Conservation (phyloP, 2,888 invertebrate species). For the Stegophylla sp. region DNA sequence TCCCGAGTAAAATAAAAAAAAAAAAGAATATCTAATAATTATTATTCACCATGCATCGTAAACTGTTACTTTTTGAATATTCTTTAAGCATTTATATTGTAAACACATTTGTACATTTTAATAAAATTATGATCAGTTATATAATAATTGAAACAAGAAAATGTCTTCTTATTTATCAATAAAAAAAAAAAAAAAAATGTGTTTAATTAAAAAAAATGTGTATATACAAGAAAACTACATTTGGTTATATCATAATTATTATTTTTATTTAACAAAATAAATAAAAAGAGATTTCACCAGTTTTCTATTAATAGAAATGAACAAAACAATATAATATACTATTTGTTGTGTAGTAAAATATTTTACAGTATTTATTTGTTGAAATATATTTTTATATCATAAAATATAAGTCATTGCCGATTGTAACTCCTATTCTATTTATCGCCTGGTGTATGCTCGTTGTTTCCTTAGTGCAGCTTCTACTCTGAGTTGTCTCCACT, state of each 20-base stretch:
- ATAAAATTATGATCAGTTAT: slow-evolving; percentile 27
- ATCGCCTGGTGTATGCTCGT: slow-evolving; percentile 24
- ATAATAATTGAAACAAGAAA: not conserved
- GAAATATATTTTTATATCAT: slow-evolving; percentile 49
- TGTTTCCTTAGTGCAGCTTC: slow-evolving; percentile 41
- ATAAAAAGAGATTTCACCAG: no score
- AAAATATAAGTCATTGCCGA: not conserved
- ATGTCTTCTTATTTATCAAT: not conserved
- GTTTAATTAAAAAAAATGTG: not conserved
- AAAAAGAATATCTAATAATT: not conserved
- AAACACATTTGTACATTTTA: slow-evolving; percentile 20
- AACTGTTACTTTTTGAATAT: not conserved
- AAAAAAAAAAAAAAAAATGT: not conserved
- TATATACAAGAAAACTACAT: not conserved
- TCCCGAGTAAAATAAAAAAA: not conserved
- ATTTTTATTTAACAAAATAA: not conserved
- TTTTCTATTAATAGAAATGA: not conserved
- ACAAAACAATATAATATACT: not conserved
- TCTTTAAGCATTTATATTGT: not conserved
- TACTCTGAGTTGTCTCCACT: slow-evolving; percentile 51
- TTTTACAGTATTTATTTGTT: slow-evolving; percentile 31
- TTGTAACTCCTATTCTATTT: slow-evolving; percentile 14
- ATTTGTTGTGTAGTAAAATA: slow-evolving; percentile 29
- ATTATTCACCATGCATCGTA: not conserved
- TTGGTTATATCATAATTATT: not conserved